These are phyloP conservation scores for Lophotis ruficrista DNA, from an alignment of 2,113 vertebrate species.

Conservation along the genomic window DNA sequence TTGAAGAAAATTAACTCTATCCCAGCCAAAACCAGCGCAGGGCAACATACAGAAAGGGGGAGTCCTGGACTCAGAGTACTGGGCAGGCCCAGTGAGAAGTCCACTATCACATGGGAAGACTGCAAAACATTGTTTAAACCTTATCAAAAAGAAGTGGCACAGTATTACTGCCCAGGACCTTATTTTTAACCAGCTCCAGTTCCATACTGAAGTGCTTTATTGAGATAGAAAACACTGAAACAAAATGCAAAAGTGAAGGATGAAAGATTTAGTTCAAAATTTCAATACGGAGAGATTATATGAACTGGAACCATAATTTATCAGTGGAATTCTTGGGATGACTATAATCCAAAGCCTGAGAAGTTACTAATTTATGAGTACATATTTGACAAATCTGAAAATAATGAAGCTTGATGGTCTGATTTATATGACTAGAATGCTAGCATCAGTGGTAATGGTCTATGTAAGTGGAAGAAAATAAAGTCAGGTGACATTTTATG, in stretches of 20 bases:
- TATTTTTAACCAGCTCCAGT: not conserved
- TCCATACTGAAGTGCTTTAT: not conserved
- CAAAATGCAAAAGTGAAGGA: not conserved
- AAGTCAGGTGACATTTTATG: not conserved
- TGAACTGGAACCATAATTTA: not conserved
- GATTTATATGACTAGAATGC: not conserved
- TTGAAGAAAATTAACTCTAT: too few species aligned
- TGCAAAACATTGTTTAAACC: not conserved
- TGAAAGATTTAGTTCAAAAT: not conserved
- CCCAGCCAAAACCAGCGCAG: too few species aligned
- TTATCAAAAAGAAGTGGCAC: not conserved
- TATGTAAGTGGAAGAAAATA: not conserved
- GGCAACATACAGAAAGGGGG: not conserved
- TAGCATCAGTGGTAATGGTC: not conserved
- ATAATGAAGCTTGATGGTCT: not conserved
- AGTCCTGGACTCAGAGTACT: not conserved
- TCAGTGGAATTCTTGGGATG: not conserved
- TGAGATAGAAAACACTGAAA: not conserved
- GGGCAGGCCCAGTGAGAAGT: not conserved
- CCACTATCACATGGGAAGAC: not conserved
- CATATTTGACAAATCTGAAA: not conserved
- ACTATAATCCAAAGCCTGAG: not conserved
- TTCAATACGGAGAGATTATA: not conserved
- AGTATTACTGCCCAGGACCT: not conserved
- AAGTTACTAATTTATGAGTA: not conserved